phyloP scores from a whole-genome alignment of 2,888 invertebrate genomes.

The Lamellibrachia columna region DNA sequence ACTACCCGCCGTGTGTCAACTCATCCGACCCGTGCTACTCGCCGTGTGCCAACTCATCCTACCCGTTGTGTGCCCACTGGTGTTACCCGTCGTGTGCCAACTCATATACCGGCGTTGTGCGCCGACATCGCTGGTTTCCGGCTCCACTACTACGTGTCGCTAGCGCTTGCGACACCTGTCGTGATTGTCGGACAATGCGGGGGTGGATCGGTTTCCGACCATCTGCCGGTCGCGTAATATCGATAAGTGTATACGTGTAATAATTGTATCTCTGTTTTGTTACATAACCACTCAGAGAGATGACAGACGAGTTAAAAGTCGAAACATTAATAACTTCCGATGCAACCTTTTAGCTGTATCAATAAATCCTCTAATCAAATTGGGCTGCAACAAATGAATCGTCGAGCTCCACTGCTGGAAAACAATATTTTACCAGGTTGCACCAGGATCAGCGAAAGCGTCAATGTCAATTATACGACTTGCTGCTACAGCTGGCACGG shows the following conservation, averaged over 20 bases:
- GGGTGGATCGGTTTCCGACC: not conserved
- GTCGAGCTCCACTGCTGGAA: not conserved
- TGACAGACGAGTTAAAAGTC: constrained; percentile 7
- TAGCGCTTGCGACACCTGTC: not conserved
- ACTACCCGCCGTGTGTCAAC: no score
- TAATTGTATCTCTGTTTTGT: not conserved
- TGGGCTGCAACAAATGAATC: no score
- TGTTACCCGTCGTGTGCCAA: no score
- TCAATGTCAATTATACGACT: not conserved
- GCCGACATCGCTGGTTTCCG: not conserved
- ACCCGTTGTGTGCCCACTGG: no score
- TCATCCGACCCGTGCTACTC: no score
- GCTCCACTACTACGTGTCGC: not conserved
- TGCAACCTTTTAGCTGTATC: not conserved
- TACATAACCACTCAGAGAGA: not conserved
- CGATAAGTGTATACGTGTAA: not conserved
- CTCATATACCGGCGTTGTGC: no score
- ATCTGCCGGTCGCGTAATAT: constrained; percentile 14
- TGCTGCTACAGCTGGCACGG: not conserved
- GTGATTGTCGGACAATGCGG: not conserved
- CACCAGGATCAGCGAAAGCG: not conserved
- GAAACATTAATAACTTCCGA: not conserved
- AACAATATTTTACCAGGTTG: not conserved
- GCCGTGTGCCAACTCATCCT: no score
- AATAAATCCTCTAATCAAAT: not conserved